Evolutionary conservation across 1,140 invertebrate species (phyloP), one percentile per base, ranked within the genome.

Genomic region (Heliconius hewitsoni): DNA sequence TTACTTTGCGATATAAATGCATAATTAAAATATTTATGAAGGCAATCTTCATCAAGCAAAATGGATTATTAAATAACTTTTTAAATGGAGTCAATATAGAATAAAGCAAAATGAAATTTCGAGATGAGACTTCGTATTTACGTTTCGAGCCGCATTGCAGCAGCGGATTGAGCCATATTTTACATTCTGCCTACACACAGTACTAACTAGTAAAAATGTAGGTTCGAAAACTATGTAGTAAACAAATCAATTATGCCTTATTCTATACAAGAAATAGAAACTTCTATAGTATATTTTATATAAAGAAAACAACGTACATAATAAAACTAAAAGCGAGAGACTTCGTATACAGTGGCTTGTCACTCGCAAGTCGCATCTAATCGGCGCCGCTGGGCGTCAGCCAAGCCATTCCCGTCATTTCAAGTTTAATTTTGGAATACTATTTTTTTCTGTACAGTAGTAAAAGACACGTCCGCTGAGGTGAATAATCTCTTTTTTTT

Each of bases 381-480:
- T 87, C 85, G 87, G 78, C 84, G 80, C 80, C 81, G 87, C 89
- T 94, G 91, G 92, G 86, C 89, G 87, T 78, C 77, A 82, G 91
- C 91, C 91, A 93, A 93, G 85, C 83, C 86, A 86, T 89, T 89
- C 90, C 87, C 89, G 86, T 82, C 88, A 88, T 88, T 87, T 84
- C 85, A 83, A 82, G 88, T 90, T 92, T 93, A 93, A 91, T 91
- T 91, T 94, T 94, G 89, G 90, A 93, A 90, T 90, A 87, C 86
- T 85, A 85, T 91, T 94, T 93, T 46, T 93, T 81, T 81, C 83
- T 77, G 79, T 73, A 76, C 79, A 74, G 55, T 71, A 82, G 85
- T 89, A 89, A 85, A 90, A 86, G 86, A 89, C 85, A 87, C 83
- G 85, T 85, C 82, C 86, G 83, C 81, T 84, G 90, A 93, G 91